Evolutionary conservation across 2,888 invertebrate genomes (phyloP).

Genomic region (Acleris holmiana): DNA sequence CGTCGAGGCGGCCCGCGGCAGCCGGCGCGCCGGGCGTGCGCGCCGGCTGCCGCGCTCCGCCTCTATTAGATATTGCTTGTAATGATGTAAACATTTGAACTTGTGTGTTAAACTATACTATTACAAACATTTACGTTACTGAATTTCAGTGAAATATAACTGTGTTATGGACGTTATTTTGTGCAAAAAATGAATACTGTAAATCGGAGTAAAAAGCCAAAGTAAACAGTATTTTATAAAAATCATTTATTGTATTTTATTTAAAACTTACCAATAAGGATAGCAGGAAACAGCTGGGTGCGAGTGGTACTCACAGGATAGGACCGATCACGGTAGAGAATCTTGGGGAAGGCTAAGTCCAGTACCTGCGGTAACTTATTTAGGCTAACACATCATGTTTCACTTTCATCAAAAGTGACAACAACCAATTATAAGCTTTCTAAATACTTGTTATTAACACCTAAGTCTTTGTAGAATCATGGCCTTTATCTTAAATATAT

Average conservation of each 20-base stretch:
- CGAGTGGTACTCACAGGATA: no score
- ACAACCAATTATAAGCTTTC: no score
- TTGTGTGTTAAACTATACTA: conserved; percentile 73
- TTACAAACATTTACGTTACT: conserved; percentile 59
- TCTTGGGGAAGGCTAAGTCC: no score
- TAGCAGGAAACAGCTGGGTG: no score
- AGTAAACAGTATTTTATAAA: conserved; percentile 83
- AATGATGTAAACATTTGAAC: conserved; percentile 55
- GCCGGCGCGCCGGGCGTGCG: conserved; percentile 48
- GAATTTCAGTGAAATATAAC: conserved; percentile 73
- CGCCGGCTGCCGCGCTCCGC: conserved; percentile 51
- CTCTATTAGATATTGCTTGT: conserved; percentile 60
- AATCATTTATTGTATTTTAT: conserved; percentile 37
- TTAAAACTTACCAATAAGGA: conserved; percentile 8
- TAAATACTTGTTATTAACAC: no score
- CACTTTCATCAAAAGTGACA: no score
- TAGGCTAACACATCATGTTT: no score
- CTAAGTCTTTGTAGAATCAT: no score
- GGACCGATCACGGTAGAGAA: no score
- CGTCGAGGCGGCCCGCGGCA: conserved; percentile 49
- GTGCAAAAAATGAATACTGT: conserved; percentile 78
- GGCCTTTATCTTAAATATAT: no score
- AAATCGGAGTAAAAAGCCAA: conserved; percentile 83
- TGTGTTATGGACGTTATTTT: conserved; percentile 78
- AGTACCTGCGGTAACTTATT: no score